Evolutionary conservation across 2,113 vertebrate genomes (phyloP), one percentile per base, ranked within the genome.

Genomic region (Brachirus orientalis): DNA sequence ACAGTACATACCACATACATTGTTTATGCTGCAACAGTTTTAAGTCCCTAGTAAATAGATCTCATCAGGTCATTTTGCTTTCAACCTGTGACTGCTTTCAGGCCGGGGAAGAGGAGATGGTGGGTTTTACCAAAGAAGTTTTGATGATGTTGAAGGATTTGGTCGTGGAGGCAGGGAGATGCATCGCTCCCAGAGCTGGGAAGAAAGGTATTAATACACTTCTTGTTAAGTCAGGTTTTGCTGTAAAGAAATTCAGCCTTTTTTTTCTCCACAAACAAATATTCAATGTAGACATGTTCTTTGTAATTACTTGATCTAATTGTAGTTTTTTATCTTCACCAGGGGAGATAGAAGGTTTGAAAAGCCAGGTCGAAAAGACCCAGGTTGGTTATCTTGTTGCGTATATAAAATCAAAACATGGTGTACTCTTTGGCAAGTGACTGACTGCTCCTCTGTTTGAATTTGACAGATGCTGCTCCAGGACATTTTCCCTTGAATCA

Each of bases 71-170:
- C 38, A 10, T 40, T 40, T 10, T 54, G 7, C 16, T 18, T 12
- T 65, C 5, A 45, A 47, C 17, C 8, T 62, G 1, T 73, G 53
- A 38, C 63, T 75, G 54, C 72, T 57, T 58, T 84, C 87, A 99
- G 97, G 98, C 73, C 94, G 98, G 91, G 97, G 97, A 73, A 94
- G 98, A 94, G 97, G 98, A 88, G 98, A 99, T 85, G 94, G 95
- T 90, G 95, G 95, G 85, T 99, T 99, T 95, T 99, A 98, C 97
- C 98, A 99, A 99, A 98, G 98, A 98, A 99, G 97, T 94, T 99
- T 98, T 95, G 98, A 99, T 85, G 98, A 99, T 85, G 95, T 98
- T 74, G 98, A 99, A 88, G 96, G 95, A 73, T 99, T 99, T 93
- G 97, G 96, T 71, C 95, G 96, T 84, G 97, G 96, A 88, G 95